phyloP scores from a whole-genome alignment of 2,113 vertebrate species.

The Phalacrocorax pelagicus region DNA sequence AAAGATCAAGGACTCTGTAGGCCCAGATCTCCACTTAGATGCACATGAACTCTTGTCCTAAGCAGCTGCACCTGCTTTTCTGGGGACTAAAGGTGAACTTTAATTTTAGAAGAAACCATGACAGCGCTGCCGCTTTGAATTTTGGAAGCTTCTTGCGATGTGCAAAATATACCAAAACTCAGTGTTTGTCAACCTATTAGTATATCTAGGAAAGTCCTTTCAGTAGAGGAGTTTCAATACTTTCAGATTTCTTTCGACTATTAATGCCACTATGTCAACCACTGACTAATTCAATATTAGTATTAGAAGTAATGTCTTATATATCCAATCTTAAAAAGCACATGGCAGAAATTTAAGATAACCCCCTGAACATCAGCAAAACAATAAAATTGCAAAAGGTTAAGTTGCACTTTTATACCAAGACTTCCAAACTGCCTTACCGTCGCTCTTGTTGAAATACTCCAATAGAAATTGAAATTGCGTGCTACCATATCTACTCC shows the following conservation, averaged over 20 bases:
- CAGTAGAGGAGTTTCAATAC: not conserved
- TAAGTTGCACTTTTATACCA: not conserved
- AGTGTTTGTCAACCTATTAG: not conserved
- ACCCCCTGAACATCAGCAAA: not conserved
- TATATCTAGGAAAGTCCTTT: not conserved
- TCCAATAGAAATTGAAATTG: not conserved
- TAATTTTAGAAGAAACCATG: not conserved
- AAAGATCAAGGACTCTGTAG: not conserved
- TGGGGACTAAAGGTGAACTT: conserved; percentile 18
- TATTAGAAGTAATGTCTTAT: not conserved
- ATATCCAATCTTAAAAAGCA: not conserved
- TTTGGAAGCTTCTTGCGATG: not conserved
- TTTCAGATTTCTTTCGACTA: not conserved
- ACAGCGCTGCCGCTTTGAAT: not conserved
- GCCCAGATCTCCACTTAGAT: not conserved
- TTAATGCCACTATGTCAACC: not conserved
- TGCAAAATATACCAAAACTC: not conserved
- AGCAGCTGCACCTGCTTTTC: not conserved
- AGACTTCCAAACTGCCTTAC: not conserved
- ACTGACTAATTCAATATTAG: not conserved
- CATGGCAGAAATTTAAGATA: not conserved
- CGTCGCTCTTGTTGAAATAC: not conserved
- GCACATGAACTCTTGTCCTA: not conserved
- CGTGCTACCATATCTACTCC: not conserved
- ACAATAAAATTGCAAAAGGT: not conserved